phyloP scores from a whole-genome alignment of 2,797 vertebrate genomes.

The Cuniculus paca region DNA sequence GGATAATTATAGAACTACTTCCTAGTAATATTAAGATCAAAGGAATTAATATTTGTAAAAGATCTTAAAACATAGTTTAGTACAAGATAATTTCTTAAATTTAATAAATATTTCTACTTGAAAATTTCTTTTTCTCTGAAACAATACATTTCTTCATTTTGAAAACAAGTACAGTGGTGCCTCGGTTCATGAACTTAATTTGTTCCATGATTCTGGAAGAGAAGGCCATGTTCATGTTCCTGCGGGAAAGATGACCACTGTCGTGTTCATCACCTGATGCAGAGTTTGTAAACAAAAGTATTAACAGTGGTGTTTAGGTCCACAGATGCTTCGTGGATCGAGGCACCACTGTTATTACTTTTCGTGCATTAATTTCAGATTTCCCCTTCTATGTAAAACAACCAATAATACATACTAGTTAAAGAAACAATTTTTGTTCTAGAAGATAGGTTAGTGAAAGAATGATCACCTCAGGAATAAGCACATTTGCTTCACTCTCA shows the following conservation, averaged over 20 bases:
- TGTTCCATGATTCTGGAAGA: not conserved
- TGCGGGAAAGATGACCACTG: not conserved
- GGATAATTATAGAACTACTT: not conserved
- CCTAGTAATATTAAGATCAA: slow-evolving; percentile 11
- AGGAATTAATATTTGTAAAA: slow-evolving; percentile 9
- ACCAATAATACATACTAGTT: not conserved
- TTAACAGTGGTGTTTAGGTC: too few species aligned
- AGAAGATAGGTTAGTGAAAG: not conserved
- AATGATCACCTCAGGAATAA: not conserved
- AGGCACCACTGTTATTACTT: not conserved
- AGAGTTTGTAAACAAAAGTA: not conserved
- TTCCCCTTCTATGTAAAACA: not conserved
- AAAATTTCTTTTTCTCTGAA: not conserved
- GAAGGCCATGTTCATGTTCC: not conserved
- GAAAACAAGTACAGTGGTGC: not conserved
- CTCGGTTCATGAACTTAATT: not conserved
- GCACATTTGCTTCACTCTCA: not conserved
- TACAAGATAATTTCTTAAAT: slow-evolving; percentile 21
- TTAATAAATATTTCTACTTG: not conserved
- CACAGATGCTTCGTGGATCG: not conserved
- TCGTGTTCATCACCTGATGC: not conserved
- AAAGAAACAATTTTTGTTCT: slow-evolving; percentile 4
- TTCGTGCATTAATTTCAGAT: not conserved
- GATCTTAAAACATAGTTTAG: not conserved
- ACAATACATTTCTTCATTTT: slow-evolving; percentile 46